These are phyloP conservation scores for Taenioides sp. DNA, from an alignment of 2,797 vertebrate genomes.

Conservation along the genomic window DNA sequence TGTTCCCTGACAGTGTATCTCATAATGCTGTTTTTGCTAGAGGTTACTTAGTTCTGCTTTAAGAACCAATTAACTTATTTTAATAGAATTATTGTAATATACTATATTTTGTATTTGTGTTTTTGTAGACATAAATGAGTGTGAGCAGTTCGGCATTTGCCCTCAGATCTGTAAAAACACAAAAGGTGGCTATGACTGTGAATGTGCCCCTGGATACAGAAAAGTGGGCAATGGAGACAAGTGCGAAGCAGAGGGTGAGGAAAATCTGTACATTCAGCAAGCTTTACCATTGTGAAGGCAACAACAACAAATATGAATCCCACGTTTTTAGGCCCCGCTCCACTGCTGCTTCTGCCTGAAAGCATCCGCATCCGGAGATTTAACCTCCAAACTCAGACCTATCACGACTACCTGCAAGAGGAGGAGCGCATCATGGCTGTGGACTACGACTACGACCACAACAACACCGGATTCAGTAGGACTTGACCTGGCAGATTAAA, in stretches of 20 bases:
- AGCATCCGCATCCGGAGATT: constrained; percentile 88
- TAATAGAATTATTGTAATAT: neutral
- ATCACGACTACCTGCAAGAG: constrained; percentile 87
- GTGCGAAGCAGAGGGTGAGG: constrained; percentile 88
- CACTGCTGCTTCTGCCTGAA: constrained; percentile 87
- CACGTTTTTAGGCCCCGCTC: constrained; percentile 75
- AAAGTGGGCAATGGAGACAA: constrained; percentile 82
- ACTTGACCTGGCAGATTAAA: neutral
- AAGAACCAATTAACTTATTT: neutral
- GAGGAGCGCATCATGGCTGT: constrained; percentile 86
- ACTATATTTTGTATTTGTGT: neutral
- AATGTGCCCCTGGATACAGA: constrained; percentile 86
- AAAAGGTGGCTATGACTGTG: constrained; percentile 89
- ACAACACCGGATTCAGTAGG: constrained; percentile 85
- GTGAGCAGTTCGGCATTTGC: constrained; percentile 83
- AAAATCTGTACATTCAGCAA: neutral
- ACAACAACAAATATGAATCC: neutral
- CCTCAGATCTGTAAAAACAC: constrained; percentile 88
- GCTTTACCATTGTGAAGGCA: neutral
- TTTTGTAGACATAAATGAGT: constrained; percentile 86
- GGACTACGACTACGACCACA: constrained; percentile 92
- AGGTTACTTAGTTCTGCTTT: too few species aligned
- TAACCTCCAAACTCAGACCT: constrained; percentile 84
- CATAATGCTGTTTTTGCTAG: too few species aligned
- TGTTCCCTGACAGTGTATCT: too few species aligned